Percentiles rank a stretch among this genome's conserved stretches.
Evolutionary conservation across 2,113 vertebrate species (phyloP).

Genomic region (Morphnarchus princeps): DNA sequence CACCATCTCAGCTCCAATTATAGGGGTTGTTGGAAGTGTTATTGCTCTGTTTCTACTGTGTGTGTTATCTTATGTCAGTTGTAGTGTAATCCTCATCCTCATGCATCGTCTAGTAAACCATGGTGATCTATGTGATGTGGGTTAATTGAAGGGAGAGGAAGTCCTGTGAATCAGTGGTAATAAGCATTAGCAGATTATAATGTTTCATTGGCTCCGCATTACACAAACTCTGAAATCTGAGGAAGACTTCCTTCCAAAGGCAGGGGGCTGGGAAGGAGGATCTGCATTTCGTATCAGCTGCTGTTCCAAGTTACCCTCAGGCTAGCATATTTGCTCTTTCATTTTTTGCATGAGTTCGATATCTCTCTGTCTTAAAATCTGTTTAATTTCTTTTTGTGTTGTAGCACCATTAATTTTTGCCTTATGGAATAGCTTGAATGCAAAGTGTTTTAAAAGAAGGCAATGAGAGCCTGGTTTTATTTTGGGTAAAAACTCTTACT

Average conservation of each 20-base stretch:
- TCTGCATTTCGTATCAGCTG: not conserved
- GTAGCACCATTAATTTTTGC: not conserved
- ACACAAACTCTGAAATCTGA: not conserved
- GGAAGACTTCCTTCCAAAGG: not conserved
- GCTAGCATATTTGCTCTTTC: not conserved
- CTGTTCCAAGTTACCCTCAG: not conserved
- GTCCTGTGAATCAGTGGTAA: not conserved
- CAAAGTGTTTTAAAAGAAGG: not conserved
- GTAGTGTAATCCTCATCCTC: not conserved
- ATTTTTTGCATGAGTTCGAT: not conserved
- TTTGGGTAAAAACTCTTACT: not conserved
- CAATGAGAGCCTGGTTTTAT: not conserved
- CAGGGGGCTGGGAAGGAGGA: not conserved
- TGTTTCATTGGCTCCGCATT: constrained; percentile 1
- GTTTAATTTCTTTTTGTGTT: not conserved
- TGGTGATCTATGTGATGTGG: not conserved
- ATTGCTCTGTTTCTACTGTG: not conserved
- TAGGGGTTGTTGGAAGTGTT: not conserved
- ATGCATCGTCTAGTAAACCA: not conserved
- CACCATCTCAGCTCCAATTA: not conserved
- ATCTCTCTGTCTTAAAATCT: not conserved
- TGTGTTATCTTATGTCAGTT: not conserved
- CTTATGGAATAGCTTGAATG: not conserved
- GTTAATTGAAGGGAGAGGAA: constrained; percentile 33
- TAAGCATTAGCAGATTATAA: not conserved